Evolutionary conservation across 2,888 invertebrate genomes (phyloP).

Genomic region (Acronicta alni): DNA sequence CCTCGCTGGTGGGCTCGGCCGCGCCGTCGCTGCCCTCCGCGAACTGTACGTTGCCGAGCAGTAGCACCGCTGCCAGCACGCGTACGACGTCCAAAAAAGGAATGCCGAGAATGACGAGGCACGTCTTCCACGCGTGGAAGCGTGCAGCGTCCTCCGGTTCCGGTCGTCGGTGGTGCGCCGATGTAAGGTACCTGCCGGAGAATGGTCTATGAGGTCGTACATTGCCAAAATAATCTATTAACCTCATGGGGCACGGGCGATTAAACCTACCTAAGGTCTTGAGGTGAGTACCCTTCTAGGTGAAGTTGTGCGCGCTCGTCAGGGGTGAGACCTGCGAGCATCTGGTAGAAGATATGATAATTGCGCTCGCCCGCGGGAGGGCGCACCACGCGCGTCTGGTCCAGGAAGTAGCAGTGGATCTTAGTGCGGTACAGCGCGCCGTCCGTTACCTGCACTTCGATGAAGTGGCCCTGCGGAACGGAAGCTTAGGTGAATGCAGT

Average conservation of each 20-base stretch:
- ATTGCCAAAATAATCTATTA: too few species aligned
- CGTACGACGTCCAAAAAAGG: constrained; percentile 98
- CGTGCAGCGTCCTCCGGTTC: constrained; percentile 82
- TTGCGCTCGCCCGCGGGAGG: constrained; percentile 96
- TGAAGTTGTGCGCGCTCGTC: constrained; percentile 97
- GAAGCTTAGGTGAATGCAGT: too few species aligned
- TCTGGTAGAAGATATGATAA: constrained; percentile 99
- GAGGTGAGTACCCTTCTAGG: constrained; percentile 94
- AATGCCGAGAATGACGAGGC: constrained; percentile 96
- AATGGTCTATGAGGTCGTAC: background rate
- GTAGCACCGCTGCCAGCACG: constrained; percentile 96
- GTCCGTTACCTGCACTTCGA: constrained; percentile 98
- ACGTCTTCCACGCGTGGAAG: constrained; percentile 97
- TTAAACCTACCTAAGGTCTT: constrained; percentile 91
- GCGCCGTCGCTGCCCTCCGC: constrained; percentile 93
- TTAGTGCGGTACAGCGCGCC: constrained; percentile 98
- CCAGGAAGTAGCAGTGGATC: constrained; percentile 98
- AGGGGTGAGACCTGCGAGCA: constrained; percentile 95
- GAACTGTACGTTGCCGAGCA: constrained; percentile 97
- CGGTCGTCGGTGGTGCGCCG: constrained; percentile 90
- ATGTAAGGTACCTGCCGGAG: constrained; percentile 91
- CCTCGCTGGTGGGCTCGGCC: constrained; percentile 94
- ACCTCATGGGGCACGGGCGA: background rate
- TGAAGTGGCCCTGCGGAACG: constrained; percentile 95
- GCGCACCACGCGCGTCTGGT: constrained; percentile 96